phyloP scores from a whole-genome alignment of 2,113 vertebrate species.

The Lepidothrix coronata region DNA sequence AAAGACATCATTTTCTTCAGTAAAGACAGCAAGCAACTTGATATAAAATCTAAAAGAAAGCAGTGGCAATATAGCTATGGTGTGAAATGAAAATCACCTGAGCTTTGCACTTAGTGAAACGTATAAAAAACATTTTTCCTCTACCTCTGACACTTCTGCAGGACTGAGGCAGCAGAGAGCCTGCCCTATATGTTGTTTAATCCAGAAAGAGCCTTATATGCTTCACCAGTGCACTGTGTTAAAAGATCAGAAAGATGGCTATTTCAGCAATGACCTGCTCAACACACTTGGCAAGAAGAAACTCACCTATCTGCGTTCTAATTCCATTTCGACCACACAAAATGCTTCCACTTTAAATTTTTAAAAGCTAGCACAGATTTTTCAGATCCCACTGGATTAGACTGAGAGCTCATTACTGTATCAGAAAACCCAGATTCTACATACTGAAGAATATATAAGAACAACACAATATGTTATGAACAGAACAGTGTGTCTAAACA shows the following conservation, averaged over 20 bases:
- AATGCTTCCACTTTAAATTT: background rate
- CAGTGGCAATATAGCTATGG: background rate
- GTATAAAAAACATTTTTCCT: background rate
- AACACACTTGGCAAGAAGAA: background rate
- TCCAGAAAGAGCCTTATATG: background rate
- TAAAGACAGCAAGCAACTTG: background rate
- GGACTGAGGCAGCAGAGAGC: background rate
- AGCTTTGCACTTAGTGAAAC: background rate
- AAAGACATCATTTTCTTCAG: background rate
- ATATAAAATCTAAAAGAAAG: background rate
- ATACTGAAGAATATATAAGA: background rate
- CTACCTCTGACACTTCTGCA: background rate
- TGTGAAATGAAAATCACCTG: background rate
- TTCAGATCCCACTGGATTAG: background rate
- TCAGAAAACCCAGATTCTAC: background rate
- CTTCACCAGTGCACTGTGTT: background rate
- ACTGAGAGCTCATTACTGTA: fast-evolving
- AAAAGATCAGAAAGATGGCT: background rate
- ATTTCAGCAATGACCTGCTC: background rate
- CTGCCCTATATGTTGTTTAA: background rate
- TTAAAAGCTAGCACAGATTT: background rate
- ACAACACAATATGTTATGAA: background rate
- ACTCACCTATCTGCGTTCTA: background rate
- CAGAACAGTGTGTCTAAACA: background rate
- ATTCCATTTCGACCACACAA: background rate